Evolutionary conservation across 2,113 vertebrate genomes (phyloP), one percentile per base, ranked within the genome.

Genomic region (Baryphthengus martii): DNA sequence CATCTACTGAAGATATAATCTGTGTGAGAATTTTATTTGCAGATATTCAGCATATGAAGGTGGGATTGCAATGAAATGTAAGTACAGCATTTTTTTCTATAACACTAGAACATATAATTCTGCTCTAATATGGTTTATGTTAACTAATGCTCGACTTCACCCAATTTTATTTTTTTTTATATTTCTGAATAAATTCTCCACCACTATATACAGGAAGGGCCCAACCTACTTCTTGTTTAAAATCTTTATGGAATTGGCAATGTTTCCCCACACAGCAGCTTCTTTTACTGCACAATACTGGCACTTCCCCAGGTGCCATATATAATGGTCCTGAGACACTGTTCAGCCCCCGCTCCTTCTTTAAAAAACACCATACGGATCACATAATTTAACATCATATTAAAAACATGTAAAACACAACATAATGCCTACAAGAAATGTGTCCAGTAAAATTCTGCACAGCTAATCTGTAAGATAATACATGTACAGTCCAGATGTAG

Each of bases 1-100:
- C 13, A 28, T 1, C 1, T 63, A 3, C 1, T 20, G 39, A 50
- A 55, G 47, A 31, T 28, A 45, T 2, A 45, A 4, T 50, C 49
- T 65, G 17, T 39, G 20, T 40, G 13, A 67, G 21, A 5, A 1
- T 45, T 79, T 66, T 83, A 37, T 73, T 79, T 73, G 9, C 3
- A 20, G 53, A 65, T 85, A 37, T 28, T 42, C 28, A 55, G 4
- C 33, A n/a, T 59, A 14, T 29, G 40, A 77, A 40, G 19, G 59
- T 3, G 58, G 7, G 12, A 81, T 81, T 63, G 25, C 21, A 88
- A 15, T 18, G 26, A 77, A 67, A 45, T 13, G 4, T 44, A 49
- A 29, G 35, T 44, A 37, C 5, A 44, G 6, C 4, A 24, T 39
- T 88, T 59, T 83, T 45, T 77, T 59, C 39, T 40, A 13, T 44